Evolutionary conservation across 2,797 vertebrate species (phyloP).

Genomic region (Brachyrhaphis roseni): DNA sequence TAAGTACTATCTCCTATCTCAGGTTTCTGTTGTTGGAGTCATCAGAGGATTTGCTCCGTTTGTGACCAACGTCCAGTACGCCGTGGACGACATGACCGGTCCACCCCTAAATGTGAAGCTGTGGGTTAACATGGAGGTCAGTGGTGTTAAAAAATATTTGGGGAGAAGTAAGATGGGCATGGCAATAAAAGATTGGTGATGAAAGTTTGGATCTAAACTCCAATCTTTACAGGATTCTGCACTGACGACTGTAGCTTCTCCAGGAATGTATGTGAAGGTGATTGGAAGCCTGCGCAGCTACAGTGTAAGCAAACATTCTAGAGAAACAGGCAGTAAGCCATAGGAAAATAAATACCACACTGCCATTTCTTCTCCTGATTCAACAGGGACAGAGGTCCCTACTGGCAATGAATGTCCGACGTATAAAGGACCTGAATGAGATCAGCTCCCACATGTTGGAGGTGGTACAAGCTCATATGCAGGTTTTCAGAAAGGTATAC

Average conservation of each 20-base stretch:
- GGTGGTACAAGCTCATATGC: slow-evolving; percentile 64
- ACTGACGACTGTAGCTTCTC: not conserved
- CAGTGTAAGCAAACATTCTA: slow-evolving; percentile 27
- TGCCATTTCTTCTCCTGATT: not conserved
- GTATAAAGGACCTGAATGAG: slow-evolving; percentile 65
- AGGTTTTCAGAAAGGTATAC: slow-evolving; percentile 50
- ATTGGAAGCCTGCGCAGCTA: slow-evolving; percentile 40
- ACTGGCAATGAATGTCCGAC: slow-evolving; percentile 34
- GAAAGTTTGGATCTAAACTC: not conserved
- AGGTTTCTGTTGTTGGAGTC: slow-evolving; percentile 73
- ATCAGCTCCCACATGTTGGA: slow-evolving; percentile 75
- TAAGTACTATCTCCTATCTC: not conserved
- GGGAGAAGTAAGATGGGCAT: not conserved
- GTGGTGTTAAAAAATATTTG: slow-evolving; percentile 12
- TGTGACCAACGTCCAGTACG: slow-evolving; percentile 46
- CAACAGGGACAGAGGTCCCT: slow-evolving; percentile 54
- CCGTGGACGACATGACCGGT: slow-evolving; percentile 68
- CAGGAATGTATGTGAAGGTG: slow-evolving; percentile 65
- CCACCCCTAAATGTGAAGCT: slow-evolving; percentile 61
- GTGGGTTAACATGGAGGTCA: slow-evolving; percentile 65
- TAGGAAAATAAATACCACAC: not conserved
- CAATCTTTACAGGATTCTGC: slow-evolving; percentile 27
- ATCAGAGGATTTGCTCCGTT: slow-evolving; percentile 42
- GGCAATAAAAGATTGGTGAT: not conserved
- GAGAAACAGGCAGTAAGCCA: not conserved